phyloP scores from a whole-genome alignment of 2,888 invertebrate species.

The Strigamia maritima region DNA sequence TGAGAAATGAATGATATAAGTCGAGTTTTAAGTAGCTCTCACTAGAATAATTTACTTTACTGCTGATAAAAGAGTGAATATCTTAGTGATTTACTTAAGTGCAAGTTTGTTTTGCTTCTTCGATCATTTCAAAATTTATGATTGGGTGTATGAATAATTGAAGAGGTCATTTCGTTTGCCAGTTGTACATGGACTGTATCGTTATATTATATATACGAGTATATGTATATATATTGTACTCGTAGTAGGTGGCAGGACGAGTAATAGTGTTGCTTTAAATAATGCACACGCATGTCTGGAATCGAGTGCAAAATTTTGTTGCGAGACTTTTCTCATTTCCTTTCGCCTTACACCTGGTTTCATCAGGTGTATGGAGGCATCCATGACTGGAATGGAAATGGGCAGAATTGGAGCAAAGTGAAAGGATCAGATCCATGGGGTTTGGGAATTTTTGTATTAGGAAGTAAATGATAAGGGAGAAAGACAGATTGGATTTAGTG shows the following conservation, averaged over 20 bases:
- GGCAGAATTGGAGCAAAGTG: constrained; percentile 8
- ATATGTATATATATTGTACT: no score
- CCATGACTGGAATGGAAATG: constrained; percentile 10
- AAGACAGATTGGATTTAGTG: neutral
- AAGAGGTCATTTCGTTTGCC: neutral
- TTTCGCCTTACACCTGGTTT: neutral
- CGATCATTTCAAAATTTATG: neutral
- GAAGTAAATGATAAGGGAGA: neutral
- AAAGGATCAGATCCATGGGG: neutral
- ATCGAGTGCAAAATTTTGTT: neutral
- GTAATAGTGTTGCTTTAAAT: constrained; percentile 1
- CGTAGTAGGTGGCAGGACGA: neutral
- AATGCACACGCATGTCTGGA: neutral
- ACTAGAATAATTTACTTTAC: neutral
- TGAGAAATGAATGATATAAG: neutral
- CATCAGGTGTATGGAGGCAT: neutral
- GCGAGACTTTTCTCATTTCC: constrained; percentile 2
- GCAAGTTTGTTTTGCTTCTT: constrained; percentile 9
- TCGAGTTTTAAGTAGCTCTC: neutral
- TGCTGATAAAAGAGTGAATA: neutral
- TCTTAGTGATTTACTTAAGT: neutral
- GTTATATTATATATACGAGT: no score
- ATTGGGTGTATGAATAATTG: neutral
- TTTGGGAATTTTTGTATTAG: neutral
- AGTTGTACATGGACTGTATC: no score